phyloP scores from a whole-genome alignment of 2,797 vertebrate species.

The Philypnodon macrostomus region DNA sequence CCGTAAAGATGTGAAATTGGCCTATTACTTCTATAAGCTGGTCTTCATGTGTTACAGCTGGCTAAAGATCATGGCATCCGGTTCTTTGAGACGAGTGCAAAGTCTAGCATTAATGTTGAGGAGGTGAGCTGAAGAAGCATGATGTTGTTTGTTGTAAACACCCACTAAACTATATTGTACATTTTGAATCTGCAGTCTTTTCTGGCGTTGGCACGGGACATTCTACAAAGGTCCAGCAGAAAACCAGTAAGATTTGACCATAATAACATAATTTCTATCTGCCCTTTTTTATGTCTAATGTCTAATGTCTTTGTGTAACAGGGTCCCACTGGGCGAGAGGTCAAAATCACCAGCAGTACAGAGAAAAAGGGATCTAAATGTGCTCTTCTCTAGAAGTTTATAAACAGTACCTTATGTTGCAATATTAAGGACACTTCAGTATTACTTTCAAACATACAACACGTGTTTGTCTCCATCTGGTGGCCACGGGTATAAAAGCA shows the following conservation, averaged over 20 bases:
- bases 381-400: constrained; percentile 65
- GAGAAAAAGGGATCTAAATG: constrained; percentile 80
- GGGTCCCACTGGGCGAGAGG: constrained; percentile 70
- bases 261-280: not conserved
- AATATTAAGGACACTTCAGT: constrained; percentile 26
- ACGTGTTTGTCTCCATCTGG: constrained; percentile 53
- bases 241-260: constrained; percentile 77
- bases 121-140: constrained; percentile 77
- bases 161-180: not conserved
- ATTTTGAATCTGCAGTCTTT: constrained; percentile 77
- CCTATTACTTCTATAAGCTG: too few relatives aligned
- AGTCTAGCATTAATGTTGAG: constrained; percentile 90
- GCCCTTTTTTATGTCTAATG: not conserved
- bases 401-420: not conserved
- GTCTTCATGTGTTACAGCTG: constrained; percentile 72
- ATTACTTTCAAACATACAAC: constrained; percentile 16
- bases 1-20: too few relatives aligned
- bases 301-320: constrained; percentile 27
- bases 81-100: constrained; percentile 94
- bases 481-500: constrained; percentile 29
- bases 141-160: not conserved
- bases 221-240: constrained; percentile 82
- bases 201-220: constrained; percentile 84
- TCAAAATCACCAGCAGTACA: constrained; percentile 74
- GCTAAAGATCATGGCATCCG: constrained; percentile 89